Base-by-base conservation (phyloP, 2,888 invertebrate genomes). In the Drosophila putrida region DNA sequence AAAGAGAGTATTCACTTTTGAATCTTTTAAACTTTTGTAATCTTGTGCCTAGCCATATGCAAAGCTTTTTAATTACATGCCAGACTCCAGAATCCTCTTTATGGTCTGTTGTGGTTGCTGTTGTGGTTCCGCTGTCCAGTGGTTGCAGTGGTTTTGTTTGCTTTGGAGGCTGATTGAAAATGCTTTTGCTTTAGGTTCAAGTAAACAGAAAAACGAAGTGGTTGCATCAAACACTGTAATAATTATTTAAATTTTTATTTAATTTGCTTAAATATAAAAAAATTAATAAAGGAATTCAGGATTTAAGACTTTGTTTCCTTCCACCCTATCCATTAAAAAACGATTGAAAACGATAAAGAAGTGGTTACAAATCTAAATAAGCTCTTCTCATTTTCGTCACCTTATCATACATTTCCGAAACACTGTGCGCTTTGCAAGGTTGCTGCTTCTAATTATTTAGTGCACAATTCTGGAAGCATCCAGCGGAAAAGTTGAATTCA, bases 11-110 rank as follows among this genome's bases (percentile, higher is more conserved):
- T 36, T 57, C 10, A 13, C 13, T 15, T 15, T 15, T 35, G 6
- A 25, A 13, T 27, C 41, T 47, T 33, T 47, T 25, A 6, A 33
- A 25, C 25, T 46, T 11, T 15, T 27, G n/a, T 15, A 28, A 55
- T 49, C 15, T 35, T 36, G 9, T 35, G 41, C 41, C 44, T 43
- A 66, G 46, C 39, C 47, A 36, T 20, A 55, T 54, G 66, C 61
- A 67, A 62, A 39, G 59, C 46, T 65, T 66, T 77, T 78, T 79
- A 74, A 70, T 77, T 70, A 75, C 41, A 44, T 35, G 39, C 47
- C 61, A 36, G 47, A 44, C 35, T 35, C 25, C 6, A 27, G 57
- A 47, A 44, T 38, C 25, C 53, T 50, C 57, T 62, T 49, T 49
- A 60, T 36, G 43, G 11, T 25, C 43, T 43, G 43, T 43, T 43